Conservation (phyloP, 1,140 invertebrate species). For the Galendromus occidentalis region DNA sequence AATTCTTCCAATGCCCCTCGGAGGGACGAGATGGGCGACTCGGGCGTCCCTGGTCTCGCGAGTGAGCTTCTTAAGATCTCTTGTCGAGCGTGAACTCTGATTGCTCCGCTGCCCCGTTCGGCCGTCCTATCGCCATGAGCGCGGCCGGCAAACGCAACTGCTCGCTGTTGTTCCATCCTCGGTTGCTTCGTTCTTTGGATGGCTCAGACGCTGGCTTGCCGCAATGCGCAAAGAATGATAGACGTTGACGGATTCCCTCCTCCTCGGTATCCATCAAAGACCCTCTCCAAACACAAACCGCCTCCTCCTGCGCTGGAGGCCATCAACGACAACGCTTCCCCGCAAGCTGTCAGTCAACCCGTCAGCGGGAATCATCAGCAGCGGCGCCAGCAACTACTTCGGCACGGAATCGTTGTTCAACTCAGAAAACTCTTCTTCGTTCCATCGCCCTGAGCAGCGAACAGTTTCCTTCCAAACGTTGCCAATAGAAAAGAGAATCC, state of each 20-base stretch:
- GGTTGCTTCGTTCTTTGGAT: neutral
- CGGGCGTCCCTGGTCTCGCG: neutral
- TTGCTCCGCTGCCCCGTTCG: neutral
- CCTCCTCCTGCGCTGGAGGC: neutral
- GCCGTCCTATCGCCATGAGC: neutral
- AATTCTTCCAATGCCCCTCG: too few relatives aligned
- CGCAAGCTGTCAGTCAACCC: too few relatives aligned
- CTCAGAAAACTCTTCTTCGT: too few relatives aligned
- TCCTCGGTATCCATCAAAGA: conserved; percentile 11
- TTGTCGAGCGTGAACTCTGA: neutral
- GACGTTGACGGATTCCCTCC: conserved; percentile 9
- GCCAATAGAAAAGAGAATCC: too few relatives aligned
- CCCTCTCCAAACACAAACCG: neutral
- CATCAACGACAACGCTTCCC: too few relatives aligned
- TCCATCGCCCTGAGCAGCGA: too few relatives aligned
- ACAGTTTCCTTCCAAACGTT: too few relatives aligned
- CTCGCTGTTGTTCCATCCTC: neutral
- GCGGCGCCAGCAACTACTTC: too few relatives aligned
- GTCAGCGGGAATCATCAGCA: too few relatives aligned
- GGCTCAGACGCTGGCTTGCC: neutral
- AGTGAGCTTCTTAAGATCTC: neutral
- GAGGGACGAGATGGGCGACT: too few relatives aligned
- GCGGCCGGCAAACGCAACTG: neutral
- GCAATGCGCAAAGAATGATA: conserved; percentile 12
- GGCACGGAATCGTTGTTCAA: too few relatives aligned